Base-by-base conservation (phyloP, 2,888 invertebrate species). In the Cheilosia vulpina region DNA sequence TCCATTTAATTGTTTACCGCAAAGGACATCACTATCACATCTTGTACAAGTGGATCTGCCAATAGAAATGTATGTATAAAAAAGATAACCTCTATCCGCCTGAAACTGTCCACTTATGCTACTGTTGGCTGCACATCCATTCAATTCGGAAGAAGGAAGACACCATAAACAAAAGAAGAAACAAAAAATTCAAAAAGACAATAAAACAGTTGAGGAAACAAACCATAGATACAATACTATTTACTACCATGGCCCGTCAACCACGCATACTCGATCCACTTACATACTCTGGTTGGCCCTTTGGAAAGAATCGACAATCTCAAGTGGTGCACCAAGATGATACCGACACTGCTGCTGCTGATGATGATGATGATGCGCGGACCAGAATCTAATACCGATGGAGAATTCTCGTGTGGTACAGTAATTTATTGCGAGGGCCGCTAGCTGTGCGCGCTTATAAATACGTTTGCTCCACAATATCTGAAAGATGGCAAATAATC, bases 121-220 rank as follows among this genome's bases (percentile, higher is more conserved):
- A 27, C 47, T 63, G 62, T 38, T 38, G 43, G 13, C 21, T 55
- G 63, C 24, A 75, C 58, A 60, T 43, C 41, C 66, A 60, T 76
- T 58, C 43, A 41, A 72, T 52, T 72, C 53, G 72, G 65, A 65
- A 58, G 65, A 66, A 79, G 72, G 72, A 79, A 79, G 58, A 65
- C 53, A 58, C 71, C 52, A 79, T 73, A 79, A 68, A 52, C 65
- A 63, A 47, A 71, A 57, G 53, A 50, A 60, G 52, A 47, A 15
- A 53, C 17, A 50, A 15, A 43, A 31, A 62, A 57, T 11, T 0
- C 24, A 19, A 4, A 24, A 34, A 50, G 5, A 69, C 11, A 69
- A 57, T 31, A 43, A 47, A n/a, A 45, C n/a, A 34, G 11, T 27
- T 17, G 55, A 58, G 15, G 38, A 60, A 45, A 68, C 41, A 68